Evolutionary conservation across 1,140 invertebrate species (phyloP), one percentile per base, ranked within the genome.

Genomic region (Eciton burchellii): DNA sequence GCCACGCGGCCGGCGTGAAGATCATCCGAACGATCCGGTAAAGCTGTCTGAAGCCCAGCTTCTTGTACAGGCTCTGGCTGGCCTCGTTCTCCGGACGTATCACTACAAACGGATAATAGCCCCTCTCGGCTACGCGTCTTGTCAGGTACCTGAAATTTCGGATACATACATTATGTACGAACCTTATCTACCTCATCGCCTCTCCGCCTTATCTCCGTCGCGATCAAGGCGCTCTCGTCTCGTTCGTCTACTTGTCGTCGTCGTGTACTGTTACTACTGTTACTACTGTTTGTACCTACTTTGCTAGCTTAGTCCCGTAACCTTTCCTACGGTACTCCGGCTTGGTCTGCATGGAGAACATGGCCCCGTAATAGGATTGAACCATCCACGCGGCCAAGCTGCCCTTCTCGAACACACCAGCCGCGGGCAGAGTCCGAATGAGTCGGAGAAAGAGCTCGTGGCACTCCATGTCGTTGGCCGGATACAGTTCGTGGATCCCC

Each of bases 271-370:
- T n/a, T n/a, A n/a, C n/a, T n/a, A n/a, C n/a, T n/a, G n/a, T n/a
- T n/a, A n/a, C n/a, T n/a, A n/a, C n/a, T n/a, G n/a, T n/a, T n/a
- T n/a, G n/a, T n/a, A n/a, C 43, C 47, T 87, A 94, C 93, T 93
- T 94, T 63, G 91, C 93, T 88, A 94, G 89, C 89, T 92, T 92
- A 52, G 92, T 94, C 52, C 93, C 94, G 88, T 92, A 96, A 85
- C 97, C 97, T 95, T 97, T 97, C 86, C 97, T 94, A 81, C 97
- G 95, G 92, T 96, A 96, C 91, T 97, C 96, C 29, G 97, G 97
- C 91, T 96, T 95, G 68, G 97, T 98, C 93, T 97, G 97, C 97
- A 98, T 98, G n/a, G 97, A 97, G 92, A 97, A 97, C 97, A 98
- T 97, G 56, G 97, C 97, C 24, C 97, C 97, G 91, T 98, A 98